A percentile compares a stretch with the other conserved stretches of the same genome.
Conservation (phyloP, 2,888 invertebrate genomes). For the Tanypteryx hageni region DNA sequence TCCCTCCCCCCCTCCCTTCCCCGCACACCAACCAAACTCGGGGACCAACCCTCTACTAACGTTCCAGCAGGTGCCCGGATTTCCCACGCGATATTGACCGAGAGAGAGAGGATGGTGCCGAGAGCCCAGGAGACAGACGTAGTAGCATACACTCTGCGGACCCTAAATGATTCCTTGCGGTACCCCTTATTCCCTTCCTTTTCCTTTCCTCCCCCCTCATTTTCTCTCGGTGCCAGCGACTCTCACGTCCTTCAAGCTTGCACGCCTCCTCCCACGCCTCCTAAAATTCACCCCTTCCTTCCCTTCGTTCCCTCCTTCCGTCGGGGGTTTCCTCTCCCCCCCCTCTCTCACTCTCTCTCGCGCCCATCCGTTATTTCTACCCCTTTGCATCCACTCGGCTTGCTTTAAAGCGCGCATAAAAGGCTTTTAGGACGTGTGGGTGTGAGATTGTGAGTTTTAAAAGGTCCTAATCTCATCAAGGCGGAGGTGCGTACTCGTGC, state of each 20-base stretch:
- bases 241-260: background rate
- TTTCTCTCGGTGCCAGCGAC: background rate
- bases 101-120: background rate
- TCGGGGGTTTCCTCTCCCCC: background rate
- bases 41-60: background rate
- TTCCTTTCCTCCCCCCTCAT: background rate
- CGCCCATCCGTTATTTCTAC: background rate
- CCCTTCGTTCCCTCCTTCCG: background rate
- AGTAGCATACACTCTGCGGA: background rate
- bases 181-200: background rate
- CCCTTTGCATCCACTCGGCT: constrained; percentile 20
- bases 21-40: background rate
- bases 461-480: constrained; percentile 54
- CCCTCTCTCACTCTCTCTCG: background rate
- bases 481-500: constrained; percentile 16
- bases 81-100: constrained; percentile 64
- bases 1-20: background rate
- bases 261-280: background rate
- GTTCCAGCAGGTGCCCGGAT: constrained; percentile 48
- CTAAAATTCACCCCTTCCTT: background rate
- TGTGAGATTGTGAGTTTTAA: constrained; percentile 47
- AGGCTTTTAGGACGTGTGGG: constrained; percentile 4
- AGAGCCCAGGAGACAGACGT: background rate
- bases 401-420: constrained; percentile 25
- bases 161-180: constrained; percentile 36